Percentiles rank a stretch among this genome's conserved stretches.
These are phyloP conservation scores for Apotomis capreana DNA, from an alignment of 2,888 invertebrate genomes.

Conservation along the genomic window DNA sequence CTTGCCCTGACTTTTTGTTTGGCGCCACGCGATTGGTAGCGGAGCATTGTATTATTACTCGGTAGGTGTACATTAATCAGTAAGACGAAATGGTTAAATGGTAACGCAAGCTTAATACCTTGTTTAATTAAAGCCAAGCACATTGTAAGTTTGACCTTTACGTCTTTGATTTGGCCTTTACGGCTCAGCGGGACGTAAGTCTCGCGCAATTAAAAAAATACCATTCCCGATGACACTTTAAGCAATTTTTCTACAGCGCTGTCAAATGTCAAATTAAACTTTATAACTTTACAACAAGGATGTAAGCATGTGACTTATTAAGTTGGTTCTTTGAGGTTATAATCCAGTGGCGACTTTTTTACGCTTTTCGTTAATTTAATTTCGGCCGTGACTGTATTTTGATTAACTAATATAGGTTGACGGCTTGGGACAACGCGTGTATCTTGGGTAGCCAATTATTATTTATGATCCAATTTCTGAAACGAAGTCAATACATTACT, in stretches of 20 bases:
- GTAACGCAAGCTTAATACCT: neutral
- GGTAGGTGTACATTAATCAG: neutral
- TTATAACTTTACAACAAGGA: neutral
- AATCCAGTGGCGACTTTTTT: constrained; percentile 59
- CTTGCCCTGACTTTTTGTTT: too few relatives aligned
- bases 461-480: constrained; percentile 15
- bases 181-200: constrained; percentile 65
- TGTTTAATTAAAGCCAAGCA: constrained; percentile 13
- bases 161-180: constrained; percentile 43
- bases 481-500: neutral
- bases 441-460: constrained; percentile 42
- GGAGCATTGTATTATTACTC: neutral
- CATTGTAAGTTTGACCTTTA: constrained; percentile 14
- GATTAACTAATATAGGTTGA: constrained; percentile 67
- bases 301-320: neutral
- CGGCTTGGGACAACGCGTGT: constrained; percentile 59
- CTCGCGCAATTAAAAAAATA: constrained; percentile 57
- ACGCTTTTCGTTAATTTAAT: constrained; percentile 66
- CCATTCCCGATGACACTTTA: constrained; percentile 58
- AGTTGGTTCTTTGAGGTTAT: constrained; percentile 37
- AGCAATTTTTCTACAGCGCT: constrained; percentile 4
- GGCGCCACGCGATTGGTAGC: too few relatives aligned
- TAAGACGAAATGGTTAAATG: neutral
- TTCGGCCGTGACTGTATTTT: constrained; percentile 61
- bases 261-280: neutral